phyloP scores from a whole-genome alignment of 2,888 invertebrate species.

The Drosophila recens region DNA sequence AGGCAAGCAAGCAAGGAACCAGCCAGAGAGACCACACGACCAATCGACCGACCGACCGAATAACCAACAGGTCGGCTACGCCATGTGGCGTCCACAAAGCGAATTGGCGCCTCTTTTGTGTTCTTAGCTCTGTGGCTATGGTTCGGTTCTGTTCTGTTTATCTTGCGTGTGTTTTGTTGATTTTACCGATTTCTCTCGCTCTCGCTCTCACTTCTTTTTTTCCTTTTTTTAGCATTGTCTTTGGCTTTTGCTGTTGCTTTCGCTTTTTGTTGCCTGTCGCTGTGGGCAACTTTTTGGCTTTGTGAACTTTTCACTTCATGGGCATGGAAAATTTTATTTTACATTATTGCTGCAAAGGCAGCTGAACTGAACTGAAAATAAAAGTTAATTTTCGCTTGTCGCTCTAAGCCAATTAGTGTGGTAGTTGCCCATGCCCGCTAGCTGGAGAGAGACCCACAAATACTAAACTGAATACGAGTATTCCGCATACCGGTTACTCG shows the following conservation, averaged over 20 bases:
- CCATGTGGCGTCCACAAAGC: slow-evolving; percentile 47
- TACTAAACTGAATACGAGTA: slow-evolving; percentile 1
- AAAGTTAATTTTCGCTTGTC: slow-evolving; percentile 80
- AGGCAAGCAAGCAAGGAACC: not conserved
- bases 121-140: slow-evolving; percentile 37
- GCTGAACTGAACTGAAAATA: slow-evolving; percentile 67
- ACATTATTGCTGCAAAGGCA: slow-evolving; percentile 65
- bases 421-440: slow-evolving; percentile 29
- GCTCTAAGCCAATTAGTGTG: slow-evolving; percentile 80
- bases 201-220: not conserved
- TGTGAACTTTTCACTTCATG: slow-evolving; percentile 69
- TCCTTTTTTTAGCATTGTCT: not conserved
- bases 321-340: slow-evolving; percentile 71
- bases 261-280: slow-evolving; percentile 33
- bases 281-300: slow-evolving; percentile 66
- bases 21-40: not conserved
- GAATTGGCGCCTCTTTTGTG: slow-evolving; percentile 46
- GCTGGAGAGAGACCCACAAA: not conserved
- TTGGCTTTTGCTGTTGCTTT: not conserved
- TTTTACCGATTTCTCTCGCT: slow-evolving; percentile 68
- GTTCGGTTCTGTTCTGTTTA: slow-evolving; percentile 32
- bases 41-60: slow-evolving; percentile 19
- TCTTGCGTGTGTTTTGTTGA: slow-evolving; percentile 76
- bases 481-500: not conserved
- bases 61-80: slow-evolving; percentile 60